phyloP scores from a whole-genome alignment of 2,888 invertebrate genomes.

The Noctua comes region DNA sequence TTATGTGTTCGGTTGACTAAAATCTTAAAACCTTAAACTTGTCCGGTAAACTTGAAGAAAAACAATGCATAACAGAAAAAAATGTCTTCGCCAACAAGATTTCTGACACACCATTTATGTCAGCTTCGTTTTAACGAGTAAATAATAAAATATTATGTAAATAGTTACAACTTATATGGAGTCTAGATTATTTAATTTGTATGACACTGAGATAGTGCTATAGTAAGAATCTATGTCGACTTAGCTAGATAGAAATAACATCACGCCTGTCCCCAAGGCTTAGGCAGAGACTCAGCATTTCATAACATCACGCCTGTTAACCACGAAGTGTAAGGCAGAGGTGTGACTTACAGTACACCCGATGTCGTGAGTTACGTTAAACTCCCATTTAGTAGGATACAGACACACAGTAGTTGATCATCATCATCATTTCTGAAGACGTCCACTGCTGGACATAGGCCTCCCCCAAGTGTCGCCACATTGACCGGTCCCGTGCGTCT shows the following conservation, averaged over 20 bases:
- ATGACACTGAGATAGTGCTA: background rate
- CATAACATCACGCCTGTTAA: background rate
- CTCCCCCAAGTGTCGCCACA: too few relatives aligned
- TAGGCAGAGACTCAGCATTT: background rate
- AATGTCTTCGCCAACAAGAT: background rate
- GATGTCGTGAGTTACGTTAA: background rate
- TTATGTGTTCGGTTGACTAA: too few relatives aligned
- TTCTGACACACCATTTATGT: slow-evolving; percentile 12
- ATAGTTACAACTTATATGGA: background rate
- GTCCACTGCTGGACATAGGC: too few relatives aligned
- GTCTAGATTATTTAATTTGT: slow-evolving; percentile 19
- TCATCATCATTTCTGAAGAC: too few relatives aligned
- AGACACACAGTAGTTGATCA: background rate
- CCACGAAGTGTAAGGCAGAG: background rate
- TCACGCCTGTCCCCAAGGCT: too few relatives aligned
- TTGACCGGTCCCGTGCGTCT: too few relatives aligned
- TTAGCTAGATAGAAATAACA: too few relatives aligned
- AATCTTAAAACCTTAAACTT: too few relatives aligned
- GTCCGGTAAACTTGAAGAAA: too few relatives aligned
- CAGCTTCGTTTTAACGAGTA: slow-evolving; percentile 17
- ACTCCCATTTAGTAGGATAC: background rate
- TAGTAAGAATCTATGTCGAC: background rate
- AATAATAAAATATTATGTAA: slow-evolving; percentile 11
- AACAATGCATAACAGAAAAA: too few relatives aligned
- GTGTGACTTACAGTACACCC: background rate